phyloP scores from a whole-genome alignment of 2,113 vertebrate species.

The Corythaixoides concolor region DNA sequence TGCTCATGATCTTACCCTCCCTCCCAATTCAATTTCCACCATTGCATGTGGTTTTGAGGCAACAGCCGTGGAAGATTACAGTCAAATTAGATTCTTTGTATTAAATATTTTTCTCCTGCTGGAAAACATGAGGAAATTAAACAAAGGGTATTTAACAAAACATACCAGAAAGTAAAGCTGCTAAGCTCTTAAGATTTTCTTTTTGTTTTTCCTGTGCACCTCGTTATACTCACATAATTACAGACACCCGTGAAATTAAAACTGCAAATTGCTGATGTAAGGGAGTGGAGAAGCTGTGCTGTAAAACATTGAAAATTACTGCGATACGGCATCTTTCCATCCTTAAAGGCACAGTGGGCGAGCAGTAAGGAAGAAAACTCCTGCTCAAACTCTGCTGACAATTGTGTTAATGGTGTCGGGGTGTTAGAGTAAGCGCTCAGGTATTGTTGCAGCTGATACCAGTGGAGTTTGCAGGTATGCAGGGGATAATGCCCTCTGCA shows the following conservation, averaged over 20 bases:
- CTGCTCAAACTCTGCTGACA: background rate
- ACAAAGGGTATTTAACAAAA: background rate
- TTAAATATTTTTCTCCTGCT: background rate
- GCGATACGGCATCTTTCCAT: background rate
- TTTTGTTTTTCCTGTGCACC: background rate
- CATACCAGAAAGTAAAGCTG: background rate
- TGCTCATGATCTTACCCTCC: background rate
- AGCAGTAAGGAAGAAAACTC: background rate
- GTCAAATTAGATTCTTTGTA: background rate
- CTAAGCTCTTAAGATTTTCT: background rate
- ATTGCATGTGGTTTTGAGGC: background rate
- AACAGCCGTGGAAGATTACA: background rate
- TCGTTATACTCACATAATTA: background rate
- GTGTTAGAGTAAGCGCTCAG: background rate
- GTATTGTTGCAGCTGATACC: rapidly evolving
- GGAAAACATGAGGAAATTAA: background rate
- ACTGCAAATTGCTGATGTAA: background rate
- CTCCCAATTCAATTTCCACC: background rate
- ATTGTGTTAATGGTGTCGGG: background rate
- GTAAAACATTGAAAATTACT: background rate
- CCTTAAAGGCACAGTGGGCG: background rate
- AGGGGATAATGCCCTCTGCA: background rate
- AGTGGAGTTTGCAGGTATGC: background rate
- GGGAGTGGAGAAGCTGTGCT: background rate
- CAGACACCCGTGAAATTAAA: background rate